Percentiles rank a stretch among this genome's conserved stretches.
These are phyloP conservation scores for Xylocampa areola DNA, from an alignment of 2,888 invertebrate genomes.

Conservation along the genomic window DNA sequence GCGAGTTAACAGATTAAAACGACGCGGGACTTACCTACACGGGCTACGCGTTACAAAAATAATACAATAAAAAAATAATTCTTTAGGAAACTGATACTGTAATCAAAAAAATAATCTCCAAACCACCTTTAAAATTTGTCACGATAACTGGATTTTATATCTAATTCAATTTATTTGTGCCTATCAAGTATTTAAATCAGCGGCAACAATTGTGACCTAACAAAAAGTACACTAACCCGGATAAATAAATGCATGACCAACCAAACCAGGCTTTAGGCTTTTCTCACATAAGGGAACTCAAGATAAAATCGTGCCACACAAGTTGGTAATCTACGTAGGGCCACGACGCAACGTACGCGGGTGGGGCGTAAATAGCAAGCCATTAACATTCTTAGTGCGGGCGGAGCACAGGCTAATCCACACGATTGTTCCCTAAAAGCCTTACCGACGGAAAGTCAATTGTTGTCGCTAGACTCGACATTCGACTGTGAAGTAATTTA, in stretches of 20 bases:
- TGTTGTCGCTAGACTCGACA: conserved; percentile 58
- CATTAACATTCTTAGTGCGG: conserved; percentile 67
- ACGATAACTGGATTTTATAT: no score
- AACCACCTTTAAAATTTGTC: no score
- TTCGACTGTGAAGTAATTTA: conserved; percentile 50
- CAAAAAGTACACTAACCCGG: conserved; percentile 1
- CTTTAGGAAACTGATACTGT: no score
- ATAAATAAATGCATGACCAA: conserved; percentile 19
- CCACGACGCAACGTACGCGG: conserved; percentile 44
- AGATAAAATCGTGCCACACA: conserved; percentile 50
- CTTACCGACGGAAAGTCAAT: conserved; percentile 67
- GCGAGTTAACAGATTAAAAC: no score
- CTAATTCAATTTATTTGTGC: no score
- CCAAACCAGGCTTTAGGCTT: conserved; percentile 23
- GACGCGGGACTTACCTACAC: no score
- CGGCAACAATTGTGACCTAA: not conserved
- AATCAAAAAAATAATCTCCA: no score
- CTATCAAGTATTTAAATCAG: no score
- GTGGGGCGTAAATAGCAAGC: conserved; percentile 63
- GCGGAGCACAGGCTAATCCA: conserved; percentile 66
- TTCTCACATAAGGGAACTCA: conserved; percentile 35
- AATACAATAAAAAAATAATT: no score
- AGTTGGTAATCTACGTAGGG: conserved; percentile 52
- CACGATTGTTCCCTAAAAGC: conserved; percentile 75
- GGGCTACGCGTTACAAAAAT: no score